These are phyloP conservation scores for Leucophenga varia DNA, from an alignment of 1,140 invertebrate species.

Conservation along the genomic window DNA sequence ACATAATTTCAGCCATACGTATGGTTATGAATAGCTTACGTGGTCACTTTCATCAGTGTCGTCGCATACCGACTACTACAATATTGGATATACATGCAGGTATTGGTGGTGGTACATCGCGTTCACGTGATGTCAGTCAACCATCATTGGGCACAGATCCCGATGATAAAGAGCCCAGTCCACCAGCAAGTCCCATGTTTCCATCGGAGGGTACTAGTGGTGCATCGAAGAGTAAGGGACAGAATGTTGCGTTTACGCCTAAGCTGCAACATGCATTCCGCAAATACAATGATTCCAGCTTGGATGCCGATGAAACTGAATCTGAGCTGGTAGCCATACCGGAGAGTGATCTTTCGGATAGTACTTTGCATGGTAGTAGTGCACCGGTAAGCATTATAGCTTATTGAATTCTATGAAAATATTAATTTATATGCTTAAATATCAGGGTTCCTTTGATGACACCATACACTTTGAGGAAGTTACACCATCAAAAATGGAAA, in stretches of 20 bases:
- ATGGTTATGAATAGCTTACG: conserved; percentile 94
- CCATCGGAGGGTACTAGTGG: conserved; percentile 53
- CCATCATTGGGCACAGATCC: conserved; percentile 69
- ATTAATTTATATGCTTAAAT: conserved; percentile 2
- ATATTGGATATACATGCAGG: conserved; percentile 64
- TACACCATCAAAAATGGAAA: conserved; percentile 51
- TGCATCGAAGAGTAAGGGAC: conserved; percentile 48
- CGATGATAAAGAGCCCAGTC: conserved; percentile 54
- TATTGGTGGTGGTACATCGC: conserved; percentile 58
- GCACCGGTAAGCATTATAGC: conserved; percentile 58
- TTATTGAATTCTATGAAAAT: neutral
- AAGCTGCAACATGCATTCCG: conserved; percentile 47
- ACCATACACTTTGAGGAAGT: conserved; percentile 62
- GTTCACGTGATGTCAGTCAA: conserved; percentile 77
- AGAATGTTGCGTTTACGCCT: conserved; percentile 50
- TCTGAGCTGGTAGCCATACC: conserved; percentile 84
- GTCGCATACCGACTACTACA: conserved; percentile 74
- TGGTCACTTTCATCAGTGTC: conserved; percentile 85
- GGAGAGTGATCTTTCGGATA: conserved; percentile 82
- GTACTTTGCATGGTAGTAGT: conserved; percentile 73
- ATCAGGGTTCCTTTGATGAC: conserved; percentile 66
- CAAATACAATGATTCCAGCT: conserved; percentile 68
- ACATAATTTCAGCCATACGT: conserved; percentile 79
- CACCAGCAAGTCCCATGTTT: conserved; percentile 53
- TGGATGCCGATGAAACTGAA: conserved; percentile 81